Evolutionary conservation across 1,140 invertebrate species (phyloP), one percentile per base, ranked within the genome.

Genomic region (Pseudomyrmex cubaensis): DNA sequence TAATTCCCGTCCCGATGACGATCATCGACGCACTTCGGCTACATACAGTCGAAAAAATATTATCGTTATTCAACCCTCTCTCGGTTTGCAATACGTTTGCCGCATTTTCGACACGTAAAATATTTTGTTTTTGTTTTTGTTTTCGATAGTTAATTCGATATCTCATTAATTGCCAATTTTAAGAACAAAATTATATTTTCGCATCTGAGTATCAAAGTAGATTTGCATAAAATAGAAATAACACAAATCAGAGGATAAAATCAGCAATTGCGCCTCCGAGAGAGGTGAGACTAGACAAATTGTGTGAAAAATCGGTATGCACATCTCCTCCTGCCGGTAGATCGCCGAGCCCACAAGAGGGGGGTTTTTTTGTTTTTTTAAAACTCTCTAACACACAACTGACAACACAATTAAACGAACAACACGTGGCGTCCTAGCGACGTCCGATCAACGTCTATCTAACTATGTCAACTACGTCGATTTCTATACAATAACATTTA

Each of bases 401-500:
- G 76, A 78, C 54, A 78, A 80, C 76, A 54, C 76, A 80, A 80
- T 50, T 35, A 80, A 80, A 80, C 76, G 66, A 80, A 70, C 76
- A 78, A 78, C 64, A 52, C 76, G 52, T 44, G 67, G 50, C 76
- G 66, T 70, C 76, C 76, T 80, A 80, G 54, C 8, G 76, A 80
- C 76, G 76, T 56, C 61, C 12, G 56, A 70, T 80, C 54, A 80
- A 80, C 66, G 76, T 50, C 66, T 59, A 80, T 61, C 44, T 48
- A 59, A 59, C 66, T 80, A 80, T 22, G n/a, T 80, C 66, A 80
- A 80, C 35, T 35, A 35, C 44, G 54, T 80, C 70, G 70, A 64
- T 52, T 52, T 80, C 64, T 80, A 80, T 70, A 80, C 54, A 80
- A 66, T 80, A 80, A 80, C 76, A 80, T 80, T 80, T 70, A 80